Evolutionary conservation across 2,113 vertebrate genomes (phyloP).

Genomic region (Chamaea fasciata): DNA sequence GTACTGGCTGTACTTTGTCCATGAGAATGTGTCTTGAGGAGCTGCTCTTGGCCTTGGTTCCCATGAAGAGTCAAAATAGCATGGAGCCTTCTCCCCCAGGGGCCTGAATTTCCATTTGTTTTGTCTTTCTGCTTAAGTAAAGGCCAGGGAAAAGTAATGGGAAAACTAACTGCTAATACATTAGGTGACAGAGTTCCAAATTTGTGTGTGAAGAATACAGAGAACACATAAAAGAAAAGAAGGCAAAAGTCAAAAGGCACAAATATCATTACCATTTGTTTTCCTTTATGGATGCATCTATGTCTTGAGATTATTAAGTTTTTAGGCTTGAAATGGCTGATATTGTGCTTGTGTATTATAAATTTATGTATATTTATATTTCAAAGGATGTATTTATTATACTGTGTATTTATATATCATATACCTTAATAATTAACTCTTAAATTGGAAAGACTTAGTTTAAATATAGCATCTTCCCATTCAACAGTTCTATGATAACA

Average conservation of each 20-base stretch:
- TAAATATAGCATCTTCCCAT: background rate
- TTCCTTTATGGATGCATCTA: background rate
- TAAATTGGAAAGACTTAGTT: background rate
- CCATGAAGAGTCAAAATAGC: background rate
- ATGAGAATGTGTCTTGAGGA: background rate
- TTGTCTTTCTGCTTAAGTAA: background rate
- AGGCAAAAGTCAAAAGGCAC: background rate
- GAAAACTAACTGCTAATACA: background rate
- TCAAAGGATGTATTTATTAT: background rate
- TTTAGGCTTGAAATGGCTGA: background rate
- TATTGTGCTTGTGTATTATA: background rate
- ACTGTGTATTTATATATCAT: background rate
- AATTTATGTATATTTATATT: background rate
- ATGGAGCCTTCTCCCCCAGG: rapidly evolving
- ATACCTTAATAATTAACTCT: background rate
- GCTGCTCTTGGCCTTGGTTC: background rate
- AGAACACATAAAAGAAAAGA: background rate
- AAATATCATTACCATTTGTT: background rate
- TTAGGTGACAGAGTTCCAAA: background rate
- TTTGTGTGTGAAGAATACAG: background rate
- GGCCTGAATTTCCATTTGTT: background rate
- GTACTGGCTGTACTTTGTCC: background rate
- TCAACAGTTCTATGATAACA: background rate
- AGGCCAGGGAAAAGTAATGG: background rate
- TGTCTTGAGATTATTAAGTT: background rate